A percentile compares a stretch with the other conserved stretches of the same genome.
Evolutionary conservation across 2,113 vertebrate genomes (phyloP).

Genomic region (Pungitius pungitius): DNA sequence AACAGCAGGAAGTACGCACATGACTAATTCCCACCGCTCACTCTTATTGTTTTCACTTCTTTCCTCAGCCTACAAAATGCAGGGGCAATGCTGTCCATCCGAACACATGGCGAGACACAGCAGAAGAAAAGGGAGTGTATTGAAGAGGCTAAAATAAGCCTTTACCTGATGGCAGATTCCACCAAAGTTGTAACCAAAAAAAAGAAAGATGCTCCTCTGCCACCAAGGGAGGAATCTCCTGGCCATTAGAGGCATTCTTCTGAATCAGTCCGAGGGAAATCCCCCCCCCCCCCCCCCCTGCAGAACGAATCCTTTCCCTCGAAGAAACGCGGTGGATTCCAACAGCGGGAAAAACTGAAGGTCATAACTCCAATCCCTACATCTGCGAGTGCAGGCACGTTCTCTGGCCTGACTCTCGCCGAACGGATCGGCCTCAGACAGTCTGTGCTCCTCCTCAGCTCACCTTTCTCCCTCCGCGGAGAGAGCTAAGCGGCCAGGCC

Average conservation of each 20-base stretch:
- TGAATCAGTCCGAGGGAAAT: too few species aligned
- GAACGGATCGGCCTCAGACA: slow-evolving; percentile 32
- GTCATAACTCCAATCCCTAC: neutral
- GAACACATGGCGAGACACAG: neutral
- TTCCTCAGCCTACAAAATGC: neutral
- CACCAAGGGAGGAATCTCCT: neutral
- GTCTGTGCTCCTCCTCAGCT: slow-evolving; percentile 42
- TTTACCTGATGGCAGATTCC: neutral
- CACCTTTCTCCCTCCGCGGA: slow-evolving; percentile 45
- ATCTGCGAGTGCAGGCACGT: slow-evolving; percentile 15
- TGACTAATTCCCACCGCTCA: slow-evolving; percentile 61
- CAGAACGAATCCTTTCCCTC: neutral
- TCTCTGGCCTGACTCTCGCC: slow-evolving; percentile 37
- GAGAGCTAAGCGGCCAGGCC: slow-evolving; percentile 35
- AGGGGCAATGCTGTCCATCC: neutral
- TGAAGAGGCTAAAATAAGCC: neutral
- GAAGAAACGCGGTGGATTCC: neutral
- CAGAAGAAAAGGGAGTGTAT: neutral
- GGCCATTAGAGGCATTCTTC: slow-evolving; percentile 5
- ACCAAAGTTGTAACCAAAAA: neutral
- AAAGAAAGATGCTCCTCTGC: neutral
- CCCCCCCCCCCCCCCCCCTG: too few species aligned
- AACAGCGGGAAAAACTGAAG: neutral
- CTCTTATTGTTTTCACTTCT: too few species aligned
- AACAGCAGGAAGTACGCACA: slow-evolving; percentile 61